Percentiles rank a stretch among this genome's conserved stretches.
Evolutionary conservation across 2,113 vertebrate genomes (phyloP).

Genomic region (Mustela lutreola): DNA sequence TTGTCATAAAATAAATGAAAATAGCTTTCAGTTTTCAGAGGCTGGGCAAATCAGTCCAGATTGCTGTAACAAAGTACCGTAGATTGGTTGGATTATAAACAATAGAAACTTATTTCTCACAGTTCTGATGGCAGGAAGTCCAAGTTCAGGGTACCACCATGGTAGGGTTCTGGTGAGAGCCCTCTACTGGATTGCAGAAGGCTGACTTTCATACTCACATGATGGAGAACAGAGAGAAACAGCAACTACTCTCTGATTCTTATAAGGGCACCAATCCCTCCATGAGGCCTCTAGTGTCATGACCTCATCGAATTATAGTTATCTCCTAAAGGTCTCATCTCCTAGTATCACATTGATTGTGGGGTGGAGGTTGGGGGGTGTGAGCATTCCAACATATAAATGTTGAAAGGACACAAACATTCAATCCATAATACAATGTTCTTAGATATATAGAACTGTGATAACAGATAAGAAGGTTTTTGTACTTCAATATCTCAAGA

Average conservation of each 20-base stretch:
- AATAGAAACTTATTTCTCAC: not conserved
- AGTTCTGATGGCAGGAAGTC: not conserved
- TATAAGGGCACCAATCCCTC: not conserved
- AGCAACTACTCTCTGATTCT: not conserved
- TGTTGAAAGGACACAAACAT: not conserved
- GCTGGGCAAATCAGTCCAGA: not conserved
- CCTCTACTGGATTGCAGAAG: not conserved
- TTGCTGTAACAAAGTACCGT: not conserved
- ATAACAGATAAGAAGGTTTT: not conserved
- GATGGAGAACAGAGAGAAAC: not conserved
- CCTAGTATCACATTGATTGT: not conserved
- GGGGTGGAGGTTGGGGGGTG: rapidly evolving
- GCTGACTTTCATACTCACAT: not conserved
- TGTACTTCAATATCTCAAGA: not conserved
- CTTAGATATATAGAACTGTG: not conserved
- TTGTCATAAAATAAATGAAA: not conserved
- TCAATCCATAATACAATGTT: not conserved
- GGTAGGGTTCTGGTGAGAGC: not conserved
- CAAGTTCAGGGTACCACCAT: not conserved
- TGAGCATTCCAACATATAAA: not conserved
- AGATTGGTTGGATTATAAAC: not conserved
- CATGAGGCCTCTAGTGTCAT: too few relatives aligned
- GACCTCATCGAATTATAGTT: not conserved
- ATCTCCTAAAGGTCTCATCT: not conserved
- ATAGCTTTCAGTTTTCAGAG: not conserved